Percentiles rank a stretch among this genome's conserved stretches.
Evolutionary conservation across 2,888 invertebrate species (phyloP).

Genomic region (Acutogordius australiensis): DNA sequence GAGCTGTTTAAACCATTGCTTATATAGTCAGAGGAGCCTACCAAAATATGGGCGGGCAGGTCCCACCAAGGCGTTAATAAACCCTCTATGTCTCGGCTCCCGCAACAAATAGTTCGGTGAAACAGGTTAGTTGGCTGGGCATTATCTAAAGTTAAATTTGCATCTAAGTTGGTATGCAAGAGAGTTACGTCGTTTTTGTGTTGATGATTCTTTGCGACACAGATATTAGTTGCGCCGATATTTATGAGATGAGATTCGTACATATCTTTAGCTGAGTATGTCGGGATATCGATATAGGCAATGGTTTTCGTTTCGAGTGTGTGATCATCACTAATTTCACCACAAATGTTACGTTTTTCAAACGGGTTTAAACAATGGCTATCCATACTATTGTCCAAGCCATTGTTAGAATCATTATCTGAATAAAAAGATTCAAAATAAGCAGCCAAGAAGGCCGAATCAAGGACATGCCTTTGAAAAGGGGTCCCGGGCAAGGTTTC

Average conservation of each 20-base stretch:
- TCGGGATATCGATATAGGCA: background rate
- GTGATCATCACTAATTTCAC: too few relatives aligned
- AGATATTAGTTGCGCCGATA: too few relatives aligned
- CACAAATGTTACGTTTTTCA: background rate
- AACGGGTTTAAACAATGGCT: background rate
- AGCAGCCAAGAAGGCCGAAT: background rate
- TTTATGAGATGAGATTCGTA: background rate
- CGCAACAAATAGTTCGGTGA: too few relatives aligned
- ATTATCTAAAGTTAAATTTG: too few relatives aligned
- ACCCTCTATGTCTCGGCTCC: conserved; percentile 26
- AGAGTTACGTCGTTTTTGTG: too few relatives aligned
- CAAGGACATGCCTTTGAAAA: conserved; percentile 32
- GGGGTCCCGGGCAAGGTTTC: conserved; percentile 38
- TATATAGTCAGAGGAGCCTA: conserved; percentile 33
- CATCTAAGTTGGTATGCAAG: too few relatives aligned
- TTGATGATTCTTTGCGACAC: too few relatives aligned
- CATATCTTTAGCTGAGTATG: background rate
- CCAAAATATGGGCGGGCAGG: conserved; percentile 30
- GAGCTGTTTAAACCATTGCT: too few relatives aligned
- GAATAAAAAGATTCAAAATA: background rate
- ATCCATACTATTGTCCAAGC: background rate
- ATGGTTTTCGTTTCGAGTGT: too few relatives aligned
- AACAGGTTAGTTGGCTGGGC: too few relatives aligned
- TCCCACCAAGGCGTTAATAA: conserved; percentile 30
- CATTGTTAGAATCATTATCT: background rate